Evolutionary conservation across 92 coral and sea anemone species (phyloP), one percentile per base, ranked within the genome.

Genomic region (Nematostella vectensis): DNA sequence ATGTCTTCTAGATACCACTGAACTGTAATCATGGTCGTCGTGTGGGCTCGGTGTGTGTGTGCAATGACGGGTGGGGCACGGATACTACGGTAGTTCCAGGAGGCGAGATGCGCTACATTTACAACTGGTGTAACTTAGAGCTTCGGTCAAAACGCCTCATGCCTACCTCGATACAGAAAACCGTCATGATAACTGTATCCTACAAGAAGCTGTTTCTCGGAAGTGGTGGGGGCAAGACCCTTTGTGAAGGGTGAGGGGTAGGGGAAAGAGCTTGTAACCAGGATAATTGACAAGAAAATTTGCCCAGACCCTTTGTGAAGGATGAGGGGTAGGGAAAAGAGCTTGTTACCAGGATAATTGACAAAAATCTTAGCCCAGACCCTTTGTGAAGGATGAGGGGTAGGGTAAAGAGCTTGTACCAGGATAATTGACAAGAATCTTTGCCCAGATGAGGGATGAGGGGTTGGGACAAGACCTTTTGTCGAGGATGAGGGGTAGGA

Each of bases 31-130:
- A 93, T 54, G 96, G 96, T 16, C 69, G 69, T 20, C 93, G 85
- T 8, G 94, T 81, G 11, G 99, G 99, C 22, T 80, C 83, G 12
- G 66, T 86, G 51, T 93, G 99, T 65, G 86, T 93, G 31, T 93
- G 99, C 64, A 83, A 93, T 31, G 73, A 72, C 11, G 99, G 99
- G 16, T 93, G 99, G 99, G 89, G 67, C 60, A 93, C 96, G 17
- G 94, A 93, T 44, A 86, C 95, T 8, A 67, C 83, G 36, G 78
- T 74, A 24, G 99, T 77, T 15, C 89, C 95, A 4, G 63, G 62
- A 58, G 80, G 63, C 42, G 81, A 82, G 30, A 65, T 72, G 45
- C 71, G 87, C 47, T 93, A 62, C 50, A 63, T 82, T 27, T 83
- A 77, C 40, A 63, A 93, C 75, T 85, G 95, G 95, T 85, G 95